A percentile compares a stretch with the other conserved stretches of the same genome.
phyloP scores from a whole-genome alignment of 2,888 invertebrate genomes.

The Pandemis cinnamomeana region DNA sequence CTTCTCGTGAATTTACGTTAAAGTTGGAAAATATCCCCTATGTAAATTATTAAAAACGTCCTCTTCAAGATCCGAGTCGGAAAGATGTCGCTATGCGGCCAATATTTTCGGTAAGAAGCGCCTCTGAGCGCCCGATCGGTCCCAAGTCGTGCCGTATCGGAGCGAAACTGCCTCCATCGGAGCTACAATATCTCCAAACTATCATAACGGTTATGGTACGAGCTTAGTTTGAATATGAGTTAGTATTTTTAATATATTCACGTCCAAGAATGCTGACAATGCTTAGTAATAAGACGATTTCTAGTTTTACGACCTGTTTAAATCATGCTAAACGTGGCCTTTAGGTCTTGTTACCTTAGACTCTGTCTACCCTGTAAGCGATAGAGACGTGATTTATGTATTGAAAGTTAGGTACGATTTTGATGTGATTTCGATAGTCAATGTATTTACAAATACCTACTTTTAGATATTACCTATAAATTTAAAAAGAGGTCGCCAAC shows the following conservation, averaged over 20 bases:
- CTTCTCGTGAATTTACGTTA: background rate
- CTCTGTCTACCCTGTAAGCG: no score
- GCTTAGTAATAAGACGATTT: constrained; percentile 26
- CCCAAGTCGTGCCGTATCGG: constrained; percentile 27
- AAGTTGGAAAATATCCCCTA: background rate
- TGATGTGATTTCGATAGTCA: background rate
- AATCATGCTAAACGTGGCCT: no score
- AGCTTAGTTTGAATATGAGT: background rate
- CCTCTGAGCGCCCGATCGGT: background rate
- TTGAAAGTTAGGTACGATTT: background rate
- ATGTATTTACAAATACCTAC: no score
- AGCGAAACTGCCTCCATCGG: constrained; percentile 5
- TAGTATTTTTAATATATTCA: constrained; percentile 6
- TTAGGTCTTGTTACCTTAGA: no score
- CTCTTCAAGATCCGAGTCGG: background rate
- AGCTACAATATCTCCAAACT: constrained; percentile 7
- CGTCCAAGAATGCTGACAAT: constrained; percentile 46
- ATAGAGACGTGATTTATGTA: background rate
- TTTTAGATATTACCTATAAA: background rate
- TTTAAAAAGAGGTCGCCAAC: background rate
- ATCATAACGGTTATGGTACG: background rate
- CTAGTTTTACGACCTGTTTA: no score
- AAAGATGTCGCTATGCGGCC: background rate
- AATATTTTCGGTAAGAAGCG: constrained; percentile 10
- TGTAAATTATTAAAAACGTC: constrained; percentile 2